A percentile compares a stretch with the other conserved stretches of the same genome.
These are phyloP conservation scores for Trichogramma pretiosum DNA, from an alignment of 1,140 invertebrate genomes.

Conservation along the genomic window DNA sequence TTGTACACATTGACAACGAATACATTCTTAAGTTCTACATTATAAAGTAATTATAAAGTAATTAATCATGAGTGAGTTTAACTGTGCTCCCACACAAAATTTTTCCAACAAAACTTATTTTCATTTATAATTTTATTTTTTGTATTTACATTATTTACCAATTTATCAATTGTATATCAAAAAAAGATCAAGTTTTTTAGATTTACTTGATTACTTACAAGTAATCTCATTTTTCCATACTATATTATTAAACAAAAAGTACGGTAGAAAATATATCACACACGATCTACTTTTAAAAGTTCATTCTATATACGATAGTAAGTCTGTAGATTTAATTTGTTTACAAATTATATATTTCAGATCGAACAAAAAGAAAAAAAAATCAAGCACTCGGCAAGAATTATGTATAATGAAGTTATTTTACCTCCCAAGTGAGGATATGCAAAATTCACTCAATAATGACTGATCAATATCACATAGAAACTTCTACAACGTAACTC, in stretches of 20 bases:
- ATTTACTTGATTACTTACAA: no score
- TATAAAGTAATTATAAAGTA: no score
- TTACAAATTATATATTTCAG: neutral
- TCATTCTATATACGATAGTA: neutral
- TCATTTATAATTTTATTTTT: no score
- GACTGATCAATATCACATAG: constrained; percentile 11
- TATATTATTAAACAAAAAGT: neutral
- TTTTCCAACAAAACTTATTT: no score
- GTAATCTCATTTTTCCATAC: neutral
- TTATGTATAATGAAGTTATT: neutral
- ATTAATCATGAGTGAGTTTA: no score
- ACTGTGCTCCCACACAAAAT: no score
- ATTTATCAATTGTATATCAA: no score
- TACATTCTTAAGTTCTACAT: no score
- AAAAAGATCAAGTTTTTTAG: no score
- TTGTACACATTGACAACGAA: no score
- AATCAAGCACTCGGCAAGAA: neutral
- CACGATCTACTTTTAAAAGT: constrained; percentile 1
- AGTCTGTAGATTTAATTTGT: constrained; percentile 7
- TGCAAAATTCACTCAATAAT: constrained; percentile 1
- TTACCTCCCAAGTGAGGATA: neutral
- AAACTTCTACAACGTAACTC: no score
- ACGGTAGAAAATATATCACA: constrained; percentile 5
- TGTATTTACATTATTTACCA: no score
- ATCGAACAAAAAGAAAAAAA: neutral